Evolutionary conservation across 2,888 invertebrate species (phyloP), one percentile per base, ranked within the genome.

Genomic region (Gryllus longicercus): DNA sequence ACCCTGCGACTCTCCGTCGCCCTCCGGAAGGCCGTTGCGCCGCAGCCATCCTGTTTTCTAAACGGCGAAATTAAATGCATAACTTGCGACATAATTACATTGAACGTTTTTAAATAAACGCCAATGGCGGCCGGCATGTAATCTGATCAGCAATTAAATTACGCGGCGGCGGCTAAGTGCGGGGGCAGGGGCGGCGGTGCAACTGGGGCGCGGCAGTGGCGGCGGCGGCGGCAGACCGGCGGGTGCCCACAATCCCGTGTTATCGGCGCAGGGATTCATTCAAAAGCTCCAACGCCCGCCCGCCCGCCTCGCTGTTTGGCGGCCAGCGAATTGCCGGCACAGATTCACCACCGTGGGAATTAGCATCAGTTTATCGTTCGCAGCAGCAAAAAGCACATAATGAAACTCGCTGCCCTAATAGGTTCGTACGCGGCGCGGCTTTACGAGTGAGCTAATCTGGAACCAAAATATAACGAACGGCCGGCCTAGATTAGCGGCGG

Each of bases 111-210:
- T n/a, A 63, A 63, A 63, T 63, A 63, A 14, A 14, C 63, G n/a
- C 63, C n/a, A n/a, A 63, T 63, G 63, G 16, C n/a, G 63, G 63
- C 63, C n/a, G 63, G 63, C 63, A n/a, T 63, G n/a, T 63, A 63
- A 63, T 63, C 63, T 63, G 63, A 63, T 63, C 63, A 63, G 63
- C 63, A 63, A 63, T 63, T 63, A 63, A 63, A 63, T 63, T 63
- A 63, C 63, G 63, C n/a, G 16, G 63, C 63, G 63, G 63, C 63
- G 63, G 63, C 63, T 63, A 63, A 18, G n/a, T 63, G 63, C 16
- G 16, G 14, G 14, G n/a, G 63, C 14, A 16, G 63, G 4, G 14
- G 63, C n/a, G 4, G 63, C 63, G 14, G 16, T 14, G 16, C 63
- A n/a, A 63, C 63, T 18, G n/a, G 63, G 63, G 63, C 63, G 63